A percentile compares a stretch with the other conserved stretches of the same genome.
Conservation (phyloP, 1,140 invertebrate genomes). For the Diachasma alloeum region DNA sequence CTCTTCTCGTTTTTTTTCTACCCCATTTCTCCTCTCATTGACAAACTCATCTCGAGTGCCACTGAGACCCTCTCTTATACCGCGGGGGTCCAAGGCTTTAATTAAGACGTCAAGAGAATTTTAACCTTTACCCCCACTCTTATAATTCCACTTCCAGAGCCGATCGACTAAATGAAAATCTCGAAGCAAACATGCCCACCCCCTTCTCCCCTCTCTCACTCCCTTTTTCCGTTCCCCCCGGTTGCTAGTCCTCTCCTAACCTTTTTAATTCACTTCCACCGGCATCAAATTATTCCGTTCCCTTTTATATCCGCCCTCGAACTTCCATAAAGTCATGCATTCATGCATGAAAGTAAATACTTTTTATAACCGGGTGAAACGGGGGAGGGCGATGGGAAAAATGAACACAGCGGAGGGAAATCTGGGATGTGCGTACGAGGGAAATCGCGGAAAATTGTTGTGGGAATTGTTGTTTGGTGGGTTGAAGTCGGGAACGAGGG, state of each 20-base stretch:
- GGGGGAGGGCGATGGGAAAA: neutral
- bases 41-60: constrained; percentile 29
- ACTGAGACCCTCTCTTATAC: constrained; percentile 4
- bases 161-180: constrained; percentile 36
- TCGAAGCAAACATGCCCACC: constrained; percentile 26
- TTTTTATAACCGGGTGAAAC: neutral
- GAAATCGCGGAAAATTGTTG: neutral
- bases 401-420: neutral
- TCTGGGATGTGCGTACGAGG: neutral
- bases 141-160: constrained; percentile 9
- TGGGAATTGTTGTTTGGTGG: too few species aligned
- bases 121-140: constrained; percentile 20
- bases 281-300: constrained; percentile 11
- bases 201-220: neutral
- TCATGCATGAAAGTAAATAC: constrained; percentile 9
- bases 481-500: too few species aligned
- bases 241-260: constrained; percentile 27
- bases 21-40: constrained; percentile 20
- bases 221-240: neutral
- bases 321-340: constrained; percentile 4
- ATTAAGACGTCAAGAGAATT: constrained; percentile 32
- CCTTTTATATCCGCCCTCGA: neutral
- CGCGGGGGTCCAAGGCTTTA: constrained; percentile 10
- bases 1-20: neutral
- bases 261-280: constrained; percentile 27